phyloP scores from a whole-genome alignment of 1,140 invertebrate species.

The Colletes gigas region DNA sequence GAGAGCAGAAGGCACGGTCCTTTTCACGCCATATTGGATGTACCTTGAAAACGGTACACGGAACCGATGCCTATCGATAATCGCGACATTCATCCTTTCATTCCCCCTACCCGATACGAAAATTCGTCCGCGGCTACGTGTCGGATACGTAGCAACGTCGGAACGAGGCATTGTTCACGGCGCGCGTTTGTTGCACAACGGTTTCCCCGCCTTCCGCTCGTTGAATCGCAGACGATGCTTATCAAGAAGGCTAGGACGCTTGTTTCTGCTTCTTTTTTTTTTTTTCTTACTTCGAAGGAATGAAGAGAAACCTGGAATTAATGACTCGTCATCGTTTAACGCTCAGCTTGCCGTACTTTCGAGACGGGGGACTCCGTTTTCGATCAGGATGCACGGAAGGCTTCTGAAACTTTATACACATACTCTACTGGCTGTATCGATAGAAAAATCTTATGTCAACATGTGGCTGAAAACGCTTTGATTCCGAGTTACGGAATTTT shows the following conservation, averaged over 20 bases:
- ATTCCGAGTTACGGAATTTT: too few relatives aligned
- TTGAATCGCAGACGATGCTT: constrained; percentile 46
- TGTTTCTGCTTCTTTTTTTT: constrained; percentile 7
- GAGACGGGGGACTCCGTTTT: too few relatives aligned
- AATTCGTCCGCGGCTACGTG: constrained; percentile 57
- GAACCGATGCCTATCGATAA: constrained; percentile 75
- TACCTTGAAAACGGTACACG: constrained; percentile 69
- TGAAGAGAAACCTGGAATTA: constrained; percentile 39
- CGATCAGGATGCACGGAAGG: too few relatives aligned
- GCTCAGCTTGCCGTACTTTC: background rate
- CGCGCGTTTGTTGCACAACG: constrained; percentile 47
- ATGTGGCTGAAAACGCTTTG: too few relatives aligned
- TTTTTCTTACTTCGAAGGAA: constrained; percentile 15
- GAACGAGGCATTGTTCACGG: constrained; percentile 47
- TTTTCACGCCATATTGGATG: constrained; percentile 73
- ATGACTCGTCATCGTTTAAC: constrained; percentile 29
- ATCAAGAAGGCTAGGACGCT: constrained; percentile 27
- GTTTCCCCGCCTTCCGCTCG: constrained; percentile 36
- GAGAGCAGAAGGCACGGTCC: constrained; percentile 55
- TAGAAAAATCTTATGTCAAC: too few relatives aligned
- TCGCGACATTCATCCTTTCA: constrained; percentile 72
- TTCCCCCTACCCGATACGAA: constrained; percentile 38
- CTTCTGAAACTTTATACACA: too few relatives aligned
- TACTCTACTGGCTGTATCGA: too few relatives aligned
- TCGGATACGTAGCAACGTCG: constrained; percentile 30